Percentiles rank a stretch among this genome's conserved stretches.
These are phyloP conservation scores for Morone chrysops DNA, from an alignment of 2,113 vertebrate genomes.

Conservation along the genomic window DNA sequence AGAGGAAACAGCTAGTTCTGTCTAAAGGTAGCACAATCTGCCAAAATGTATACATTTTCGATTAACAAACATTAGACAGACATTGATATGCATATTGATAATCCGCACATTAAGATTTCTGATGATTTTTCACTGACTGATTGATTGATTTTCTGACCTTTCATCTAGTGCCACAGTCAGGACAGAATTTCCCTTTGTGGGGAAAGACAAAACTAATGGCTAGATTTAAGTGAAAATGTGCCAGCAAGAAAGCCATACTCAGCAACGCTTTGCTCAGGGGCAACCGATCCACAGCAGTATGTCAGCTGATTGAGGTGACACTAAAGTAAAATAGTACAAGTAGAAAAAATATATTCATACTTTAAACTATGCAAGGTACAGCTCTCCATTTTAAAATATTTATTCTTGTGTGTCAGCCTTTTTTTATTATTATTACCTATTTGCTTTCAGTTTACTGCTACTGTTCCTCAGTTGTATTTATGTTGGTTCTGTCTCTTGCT, in stretches of 20 bases:
- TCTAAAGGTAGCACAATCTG: neutral
- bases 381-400: neutral
- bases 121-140: neutral
- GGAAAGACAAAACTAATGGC: neutral
- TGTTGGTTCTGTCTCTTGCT: neutral
- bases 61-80: neutral
- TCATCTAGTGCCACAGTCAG: neutral
- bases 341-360: neutral
- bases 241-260: neutral
- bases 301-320: neutral
- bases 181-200: neutral
- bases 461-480: neutral
- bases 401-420: neutral
- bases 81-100: neutral
- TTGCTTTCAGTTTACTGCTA: neutral
- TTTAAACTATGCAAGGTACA: neutral
- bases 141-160: neutral
- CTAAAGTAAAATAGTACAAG: neutral
- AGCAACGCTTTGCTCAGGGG: neutral
- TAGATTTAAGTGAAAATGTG: neutral
- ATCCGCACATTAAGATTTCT: neutral
- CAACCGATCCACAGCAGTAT: neutral
- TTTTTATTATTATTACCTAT: neutral
- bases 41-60: neutral
- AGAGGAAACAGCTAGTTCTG: neutral